Percentiles rank a stretch among this genome's conserved stretches.
These are phyloP conservation scores for Microvelia longipes DNA, from an alignment of 1,140 invertebrate species.

Conservation along the genomic window DNA sequence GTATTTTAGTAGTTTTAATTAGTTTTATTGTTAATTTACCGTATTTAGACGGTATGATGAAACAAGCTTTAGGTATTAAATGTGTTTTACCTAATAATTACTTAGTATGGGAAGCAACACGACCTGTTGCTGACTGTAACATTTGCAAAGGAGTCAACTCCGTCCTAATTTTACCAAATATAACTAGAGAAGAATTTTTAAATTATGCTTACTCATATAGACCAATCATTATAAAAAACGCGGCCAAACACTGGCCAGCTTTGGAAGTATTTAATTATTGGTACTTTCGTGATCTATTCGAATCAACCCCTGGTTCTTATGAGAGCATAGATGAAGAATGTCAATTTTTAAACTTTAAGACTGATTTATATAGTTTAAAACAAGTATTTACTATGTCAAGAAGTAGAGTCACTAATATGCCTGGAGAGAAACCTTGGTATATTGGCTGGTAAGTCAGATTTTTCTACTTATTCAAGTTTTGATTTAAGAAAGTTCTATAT, in stretches of 20 bases:
- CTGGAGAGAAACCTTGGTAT: conserved; percentile 63
- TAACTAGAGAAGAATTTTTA: conserved; percentile 47
- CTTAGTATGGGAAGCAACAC: conserved; percentile 65
- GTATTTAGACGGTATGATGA: conserved; percentile 20
- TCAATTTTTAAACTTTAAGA: conserved; percentile 80
- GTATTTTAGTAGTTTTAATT: conserved; percentile 6
- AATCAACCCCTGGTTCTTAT: conserved; percentile 43
- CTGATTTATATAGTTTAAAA: conserved; percentile 55
- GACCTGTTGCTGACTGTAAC: conserved; percentile 63
- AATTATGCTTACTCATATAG: conserved; percentile 57
- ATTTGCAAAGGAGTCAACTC: conserved; percentile 46
- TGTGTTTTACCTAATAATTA: conserved; percentile 70
- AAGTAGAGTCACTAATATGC: conserved; percentile 42
- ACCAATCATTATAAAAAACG: conserved; percentile 65
- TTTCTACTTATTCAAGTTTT: conserved; percentile 4
- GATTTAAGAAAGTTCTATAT: too few species aligned
- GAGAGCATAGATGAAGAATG: conserved; percentile 57
- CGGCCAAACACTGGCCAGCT: conserved; percentile 61
- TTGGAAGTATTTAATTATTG: conserved; percentile 48
- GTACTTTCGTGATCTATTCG: conserved; percentile 61
- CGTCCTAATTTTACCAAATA: conserved; percentile 45
- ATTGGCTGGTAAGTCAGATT: conserved; percentile 63
- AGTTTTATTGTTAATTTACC: conserved; percentile 12
- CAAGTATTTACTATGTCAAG: conserved; percentile 65
- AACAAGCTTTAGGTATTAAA: conserved; percentile 32